Evolutionary conservation across 2,888 invertebrate species (phyloP), one percentile per base, ranked within the genome.

Genomic region (Athetis lepigone): DNA sequence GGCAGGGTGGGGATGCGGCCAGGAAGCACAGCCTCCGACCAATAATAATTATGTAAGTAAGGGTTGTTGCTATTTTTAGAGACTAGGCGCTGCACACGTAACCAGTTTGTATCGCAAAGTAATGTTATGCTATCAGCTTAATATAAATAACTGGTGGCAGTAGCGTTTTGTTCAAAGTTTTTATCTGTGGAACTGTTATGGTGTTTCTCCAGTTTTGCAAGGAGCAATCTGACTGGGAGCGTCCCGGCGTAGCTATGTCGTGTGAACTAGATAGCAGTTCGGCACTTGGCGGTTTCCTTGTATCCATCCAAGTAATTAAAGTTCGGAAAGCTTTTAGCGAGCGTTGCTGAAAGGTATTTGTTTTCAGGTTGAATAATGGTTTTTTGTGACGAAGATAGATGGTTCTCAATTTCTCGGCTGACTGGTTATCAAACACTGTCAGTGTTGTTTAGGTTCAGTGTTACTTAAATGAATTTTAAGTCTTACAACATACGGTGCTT

Each of bases 31-130:
- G 92, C 92, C 93, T 92, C 93, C 91, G 75, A 86, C 89, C 90
- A 86, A 90, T 89, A 90, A 90, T 85, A 92, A 92, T 93, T 93
- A 93, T 87, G 86, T 92, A 93, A 90, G 87, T 84, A 84, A 85
- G 93, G 93, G 93, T 90, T 87, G 90, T 69, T 85, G 88, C 91
- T 94, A 94, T 94, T 93, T 94, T 91, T 92, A 92, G 92, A 86
- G 55, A 60, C 69, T 86, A 87, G 85, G 84, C 85, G 82, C 33
- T 33, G 33, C 79, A 83, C 84, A 70, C 61, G 84, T 88, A 88
- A 90, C 88, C 85, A 83, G 87, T 86, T 83, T 79, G 69, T 81
- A 82, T 77, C 77, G 80, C 79, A 84, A 82, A 82, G 66, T 65
- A n/a, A 82, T 82, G 79, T 79, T 80, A 79, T 79, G 81, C 77